Base-by-base conservation (phyloP, 1,140 invertebrate species). In the Helicorthomorpha holstii region DNA sequence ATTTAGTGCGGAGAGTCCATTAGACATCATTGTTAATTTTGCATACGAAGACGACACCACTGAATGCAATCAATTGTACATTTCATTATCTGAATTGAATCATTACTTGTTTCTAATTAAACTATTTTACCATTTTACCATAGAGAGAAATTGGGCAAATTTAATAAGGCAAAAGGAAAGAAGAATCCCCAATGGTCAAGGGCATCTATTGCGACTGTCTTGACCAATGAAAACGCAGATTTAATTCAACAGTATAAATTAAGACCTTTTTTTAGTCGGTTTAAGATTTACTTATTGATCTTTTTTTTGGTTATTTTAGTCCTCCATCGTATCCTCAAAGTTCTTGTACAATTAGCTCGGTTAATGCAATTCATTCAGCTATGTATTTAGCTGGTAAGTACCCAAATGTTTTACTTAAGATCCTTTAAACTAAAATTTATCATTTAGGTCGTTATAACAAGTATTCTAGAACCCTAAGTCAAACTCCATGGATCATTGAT, bases 401-500 rank as follows among this genome's bases (percentile, higher is more conserved):
- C 7, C 44, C 7, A 21, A 25, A 4, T 46, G 44, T 10, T 46
- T 7, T 10, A 19, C 44, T 7, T 7, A 46, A 7, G 29, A 46
- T 22, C 4, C 12, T 27, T 26, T 27, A 10, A 48, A 3, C 21
- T 7, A 48, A 21, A 50, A 48, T 41, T 42, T 42, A 55, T 50
- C 23, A 64, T 58, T 51, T 56, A 77, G 82, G 82, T 45, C 69
- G 88, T 26, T 97, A 98, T 64, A 78, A 82, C 53, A 98, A 98
- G 67, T 79, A 81, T 61, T 87, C 83, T 19, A 73, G 93, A 48
- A 73, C 78, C 54, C 65, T 98, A 4, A 83, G 85, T 50, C 94
- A 98, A 71, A 94, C 91, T 0, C 91, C 92, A 0, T 98, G 93
- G 92, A 64, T 94, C 23, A 69, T 95, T 43, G 77, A 87, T 58